Evolutionary conservation across 1,140 invertebrate genomes (phyloP), one percentile per base, ranked within the genome.

Genomic region (Idris sp.): DNA sequence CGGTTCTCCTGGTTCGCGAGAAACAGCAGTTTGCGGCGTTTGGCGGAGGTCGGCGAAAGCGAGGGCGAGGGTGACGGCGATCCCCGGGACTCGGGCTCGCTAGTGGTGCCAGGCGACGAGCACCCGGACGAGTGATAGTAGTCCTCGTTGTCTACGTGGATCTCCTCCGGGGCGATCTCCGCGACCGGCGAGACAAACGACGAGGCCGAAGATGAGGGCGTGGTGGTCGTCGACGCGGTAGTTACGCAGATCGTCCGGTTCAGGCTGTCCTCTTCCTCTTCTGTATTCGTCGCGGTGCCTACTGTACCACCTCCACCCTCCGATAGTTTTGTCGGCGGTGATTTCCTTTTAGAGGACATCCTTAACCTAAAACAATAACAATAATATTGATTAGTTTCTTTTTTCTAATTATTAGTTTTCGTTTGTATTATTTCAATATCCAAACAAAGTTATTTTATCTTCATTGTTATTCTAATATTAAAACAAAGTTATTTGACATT

Each of bases 291-390:
- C 74, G 89, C 87, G 78, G 85, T n/a, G 53, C 82, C 56, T n/a
- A 25, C 49, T 22, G 54, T 56, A 69, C 83, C 84, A 79, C 89
- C 88, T 78, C 90, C 91, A 87, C 93, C 93, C 89, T 95, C 93
- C 89, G 93, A 92, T 88, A 96, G 90, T 90, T 96, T 96, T 72
- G 93, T 94, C 88, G 95, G 95, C 85, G 94, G 94, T 84, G 94
- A 95, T 88, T 96, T 96, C 89, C 94, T 92, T 92, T 96, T 96
- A 88, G 95, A 96, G 91, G 94, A 96, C 95, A 96, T 96, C 89
- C 91, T 95, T 84, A 86, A 76, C 92, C 94, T 95, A 91, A 5
- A 54, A 51, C 33, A 36, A n/a, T n/a, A n/a, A n/a, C n/a, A n/a
- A n/a, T n/a, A n/a, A n/a, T n/a, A n/a, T n/a, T n/a, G n/a, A n/a